Conservation (phyloP, 2,888 invertebrate genomes). For the Hyalella azteca region DNA sequence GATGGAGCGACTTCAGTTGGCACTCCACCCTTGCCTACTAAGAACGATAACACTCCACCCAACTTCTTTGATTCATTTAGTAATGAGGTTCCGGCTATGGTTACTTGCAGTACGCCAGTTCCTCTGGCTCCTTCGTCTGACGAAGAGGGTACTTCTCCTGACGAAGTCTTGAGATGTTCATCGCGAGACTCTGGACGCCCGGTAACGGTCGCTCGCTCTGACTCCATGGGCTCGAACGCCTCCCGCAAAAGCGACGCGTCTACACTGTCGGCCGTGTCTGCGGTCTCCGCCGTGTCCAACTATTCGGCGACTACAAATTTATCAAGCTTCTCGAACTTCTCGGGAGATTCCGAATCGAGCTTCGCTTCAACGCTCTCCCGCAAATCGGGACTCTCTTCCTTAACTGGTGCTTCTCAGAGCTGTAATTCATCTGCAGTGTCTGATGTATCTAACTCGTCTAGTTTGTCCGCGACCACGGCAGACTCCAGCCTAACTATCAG, state of each 20-base stretch:
- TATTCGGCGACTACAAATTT: not conserved
- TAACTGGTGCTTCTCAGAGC: not conserved
- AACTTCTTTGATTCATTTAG: not conserved
- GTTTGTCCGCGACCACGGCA: constrained; percentile 39
- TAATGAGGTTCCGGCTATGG: not conserved
- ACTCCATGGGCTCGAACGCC: constrained; percentile 4
- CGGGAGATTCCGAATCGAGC: not conserved
- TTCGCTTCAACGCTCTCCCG: not conserved
- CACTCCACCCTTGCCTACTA: constrained; percentile 23
- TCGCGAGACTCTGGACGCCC: not conserved
- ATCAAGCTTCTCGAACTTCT: constrained; percentile 19
- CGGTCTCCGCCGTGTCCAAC: not conserved
- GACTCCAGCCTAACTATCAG: constrained; percentile 42
- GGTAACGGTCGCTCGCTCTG: not conserved
- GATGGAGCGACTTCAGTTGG: not conserved
- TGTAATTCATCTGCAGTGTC: not conserved
- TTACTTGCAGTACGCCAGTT: not conserved
- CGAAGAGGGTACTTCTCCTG: not conserved
- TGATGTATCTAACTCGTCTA: not conserved
- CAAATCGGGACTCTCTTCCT: constrained; percentile 13
- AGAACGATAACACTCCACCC: not conserved
- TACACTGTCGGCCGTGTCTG: constrained; percentile 21
- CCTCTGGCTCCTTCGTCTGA: not conserved
- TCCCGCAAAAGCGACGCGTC: not conserved
- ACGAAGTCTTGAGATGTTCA: not conserved